Percentiles rank a stretch among this genome's conserved stretches.
Evolutionary conservation across 2,113 vertebrate species (phyloP).

Genomic region (Urocitellus parryii): DNA sequence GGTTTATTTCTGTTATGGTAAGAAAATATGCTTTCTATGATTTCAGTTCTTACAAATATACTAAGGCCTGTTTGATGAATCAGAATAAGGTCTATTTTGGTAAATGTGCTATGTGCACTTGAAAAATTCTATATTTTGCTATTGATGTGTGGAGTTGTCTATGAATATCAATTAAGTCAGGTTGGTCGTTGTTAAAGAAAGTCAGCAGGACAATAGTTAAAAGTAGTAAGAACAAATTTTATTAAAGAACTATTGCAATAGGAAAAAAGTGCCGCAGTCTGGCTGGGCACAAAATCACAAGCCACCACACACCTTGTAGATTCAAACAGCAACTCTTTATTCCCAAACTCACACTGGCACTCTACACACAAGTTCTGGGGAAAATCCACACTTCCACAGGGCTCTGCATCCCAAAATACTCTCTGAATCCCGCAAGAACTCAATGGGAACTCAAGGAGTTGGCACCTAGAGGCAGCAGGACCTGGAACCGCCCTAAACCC

Average conservation of each 20-base stretch:
- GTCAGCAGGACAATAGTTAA: background rate
- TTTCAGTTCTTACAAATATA: constrained; percentile 16
- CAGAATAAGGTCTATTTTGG: background rate
- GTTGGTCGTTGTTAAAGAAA: constrained; percentile 1
- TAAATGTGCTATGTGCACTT: background rate
- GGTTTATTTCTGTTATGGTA: constrained; percentile 25
- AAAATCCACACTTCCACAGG: too few species aligned
- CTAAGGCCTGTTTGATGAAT: constrained; percentile 11
- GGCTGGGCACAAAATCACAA: too few species aligned
- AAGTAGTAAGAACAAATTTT: background rate
- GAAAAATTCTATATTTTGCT: constrained; percentile 31
- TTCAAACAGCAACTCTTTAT: too few species aligned
- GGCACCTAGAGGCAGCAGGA: too few species aligned
- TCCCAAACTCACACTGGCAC: too few species aligned
- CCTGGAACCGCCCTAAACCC: too few species aligned
- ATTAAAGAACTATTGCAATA: background rate
- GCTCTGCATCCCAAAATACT: too few species aligned
- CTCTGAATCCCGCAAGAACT: too few species aligned
- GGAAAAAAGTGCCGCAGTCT: background rate
- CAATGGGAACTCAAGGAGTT: too few species aligned
- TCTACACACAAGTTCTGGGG: too few species aligned
- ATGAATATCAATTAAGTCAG: background rate
- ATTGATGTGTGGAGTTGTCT: background rate
- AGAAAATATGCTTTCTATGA: constrained; percentile 10
- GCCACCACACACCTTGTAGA: too few species aligned